Evolutionary conservation across 2,797 vertebrate genomes (phyloP).

Genomic region (Lagorchestes hirsutus): DNA sequence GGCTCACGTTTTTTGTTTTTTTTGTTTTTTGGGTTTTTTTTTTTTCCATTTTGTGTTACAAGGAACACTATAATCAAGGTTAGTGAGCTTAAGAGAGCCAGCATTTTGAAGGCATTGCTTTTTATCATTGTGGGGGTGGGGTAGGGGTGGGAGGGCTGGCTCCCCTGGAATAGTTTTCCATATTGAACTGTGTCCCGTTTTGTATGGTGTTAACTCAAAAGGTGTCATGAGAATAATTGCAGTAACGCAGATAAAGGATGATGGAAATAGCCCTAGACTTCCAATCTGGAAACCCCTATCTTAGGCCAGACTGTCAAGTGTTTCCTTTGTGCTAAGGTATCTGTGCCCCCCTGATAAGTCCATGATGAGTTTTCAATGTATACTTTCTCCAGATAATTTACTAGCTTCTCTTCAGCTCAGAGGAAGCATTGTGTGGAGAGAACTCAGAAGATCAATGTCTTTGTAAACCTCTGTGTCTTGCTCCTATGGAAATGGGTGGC

Average conservation of each 20-base stretch:
- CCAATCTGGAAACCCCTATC: not conserved
- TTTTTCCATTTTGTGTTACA: not conserved
- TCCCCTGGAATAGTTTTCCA: conserved; percentile 4
- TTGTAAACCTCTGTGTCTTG: not conserved
- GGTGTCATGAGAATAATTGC: conserved; percentile 6
- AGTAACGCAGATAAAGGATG: conserved; percentile 8
- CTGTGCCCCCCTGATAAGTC: not conserved
- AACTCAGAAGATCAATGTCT: not conserved
- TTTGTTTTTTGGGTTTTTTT: not conserved
- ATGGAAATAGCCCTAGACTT: not conserved
- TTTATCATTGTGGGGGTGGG: not conserved
- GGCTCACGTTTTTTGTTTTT: not conserved
- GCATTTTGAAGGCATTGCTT: not conserved
- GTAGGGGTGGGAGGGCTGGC: not conserved
- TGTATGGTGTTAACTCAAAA: conserved; percentile 13
- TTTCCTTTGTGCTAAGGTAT: not conserved
- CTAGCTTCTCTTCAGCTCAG: conserved; percentile 56
- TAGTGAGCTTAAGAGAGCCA: not conserved
- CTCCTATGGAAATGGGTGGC: not conserved
- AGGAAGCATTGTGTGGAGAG: not conserved
- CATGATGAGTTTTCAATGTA: conserved; percentile 47
- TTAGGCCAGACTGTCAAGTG: not conserved
- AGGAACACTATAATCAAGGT: not conserved
- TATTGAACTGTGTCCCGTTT: not conserved
- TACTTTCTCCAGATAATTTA: conserved; percentile 38